Evolutionary conservation across 2,797 vertebrate species (phyloP).

Genomic region (Melanotaenia parkinsoni): DNA sequence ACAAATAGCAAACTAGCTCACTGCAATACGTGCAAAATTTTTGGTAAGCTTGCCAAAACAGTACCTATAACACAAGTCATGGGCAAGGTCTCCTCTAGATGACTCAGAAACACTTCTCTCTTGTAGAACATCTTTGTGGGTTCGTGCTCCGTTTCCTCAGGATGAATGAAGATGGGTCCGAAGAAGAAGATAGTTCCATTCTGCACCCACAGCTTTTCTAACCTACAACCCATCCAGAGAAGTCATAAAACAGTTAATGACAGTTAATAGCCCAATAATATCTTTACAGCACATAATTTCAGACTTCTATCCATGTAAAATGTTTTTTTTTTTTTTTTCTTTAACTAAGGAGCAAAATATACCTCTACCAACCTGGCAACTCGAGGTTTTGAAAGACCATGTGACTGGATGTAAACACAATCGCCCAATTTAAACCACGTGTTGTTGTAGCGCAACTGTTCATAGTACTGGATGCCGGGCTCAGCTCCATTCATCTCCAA

Average conservation of each 20-base stretch:
- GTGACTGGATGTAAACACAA: slow-evolving; percentile 95
- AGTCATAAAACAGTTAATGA: background rate
- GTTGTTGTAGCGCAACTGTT: slow-evolving; percentile 92
- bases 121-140: slow-evolving; percentile 99
- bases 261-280: background rate
- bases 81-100: slow-evolving; percentile 93
- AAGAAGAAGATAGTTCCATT: slow-evolving; percentile 93
- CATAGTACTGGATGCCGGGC: slow-evolving; percentile 91
- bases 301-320: background rate
- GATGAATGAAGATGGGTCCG: slow-evolving; percentile 97
- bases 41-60: background rate
- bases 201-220: slow-evolving; percentile 97
- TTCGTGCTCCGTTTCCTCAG: slow-evolving; percentile 97
- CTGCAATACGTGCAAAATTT: background rate
- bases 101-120: slow-evolving; percentile 97
- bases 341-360: background rate
- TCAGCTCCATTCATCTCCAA: slow-evolving; percentile 93
- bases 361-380: slow-evolving; percentile 88
- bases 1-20: background rate
- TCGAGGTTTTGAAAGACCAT: slow-evolving; percentile 90
- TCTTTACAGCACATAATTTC: background rate
- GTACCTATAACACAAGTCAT: slow-evolving; percentile 94
- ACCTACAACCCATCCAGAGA: slow-evolving; percentile 76
- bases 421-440: slow-evolving; percentile 96
- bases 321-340: background rate